Evolutionary conservation across 2,113 vertebrate species (phyloP).

Genomic region (Xenus cinereus): DNA sequence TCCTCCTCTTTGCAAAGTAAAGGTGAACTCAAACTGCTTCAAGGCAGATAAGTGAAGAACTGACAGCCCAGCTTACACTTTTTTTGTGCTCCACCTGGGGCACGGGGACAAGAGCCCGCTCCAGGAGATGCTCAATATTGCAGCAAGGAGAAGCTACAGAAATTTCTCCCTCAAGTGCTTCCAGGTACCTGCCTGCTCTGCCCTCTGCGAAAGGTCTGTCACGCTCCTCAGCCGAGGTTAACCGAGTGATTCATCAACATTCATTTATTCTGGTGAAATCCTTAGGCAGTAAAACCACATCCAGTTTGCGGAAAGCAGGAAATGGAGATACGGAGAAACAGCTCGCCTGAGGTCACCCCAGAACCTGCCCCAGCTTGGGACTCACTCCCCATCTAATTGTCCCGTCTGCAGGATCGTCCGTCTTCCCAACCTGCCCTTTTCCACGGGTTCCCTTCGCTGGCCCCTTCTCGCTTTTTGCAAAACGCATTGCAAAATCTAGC

Average conservation of each 20-base stretch:
- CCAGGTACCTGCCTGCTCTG: not conserved
- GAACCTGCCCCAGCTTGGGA: not conserved
- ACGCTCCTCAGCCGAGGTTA: not conserved
- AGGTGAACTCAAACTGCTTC: not conserved
- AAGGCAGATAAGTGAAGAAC: not conserved
- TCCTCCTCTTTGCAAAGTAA: not conserved
- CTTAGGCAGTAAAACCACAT: not conserved
- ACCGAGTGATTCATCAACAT: rapidly evolving
- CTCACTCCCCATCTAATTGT: not conserved
- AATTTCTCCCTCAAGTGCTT: not conserved
- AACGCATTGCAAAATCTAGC: not conserved
- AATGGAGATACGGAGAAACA: not conserved
- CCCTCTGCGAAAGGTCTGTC: not conserved
- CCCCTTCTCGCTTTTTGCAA: not conserved
- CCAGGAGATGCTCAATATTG: not conserved
- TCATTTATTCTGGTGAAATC: not conserved
- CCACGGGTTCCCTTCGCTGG: not conserved
- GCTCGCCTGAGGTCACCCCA: not conserved
- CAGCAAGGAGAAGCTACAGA: not conserved
- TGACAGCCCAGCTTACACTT: not conserved
- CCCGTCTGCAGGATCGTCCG: not conserved
- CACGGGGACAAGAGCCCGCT: rapidly evolving
- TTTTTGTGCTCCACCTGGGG: not conserved
- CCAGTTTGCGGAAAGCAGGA: not conserved
- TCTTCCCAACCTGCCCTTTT: not conserved